Evolutionary conservation across 2,888 invertebrate genomes (phyloP), one percentile per base, ranked within the genome.

Genomic region (Macrostomum cliftonense): DNA sequence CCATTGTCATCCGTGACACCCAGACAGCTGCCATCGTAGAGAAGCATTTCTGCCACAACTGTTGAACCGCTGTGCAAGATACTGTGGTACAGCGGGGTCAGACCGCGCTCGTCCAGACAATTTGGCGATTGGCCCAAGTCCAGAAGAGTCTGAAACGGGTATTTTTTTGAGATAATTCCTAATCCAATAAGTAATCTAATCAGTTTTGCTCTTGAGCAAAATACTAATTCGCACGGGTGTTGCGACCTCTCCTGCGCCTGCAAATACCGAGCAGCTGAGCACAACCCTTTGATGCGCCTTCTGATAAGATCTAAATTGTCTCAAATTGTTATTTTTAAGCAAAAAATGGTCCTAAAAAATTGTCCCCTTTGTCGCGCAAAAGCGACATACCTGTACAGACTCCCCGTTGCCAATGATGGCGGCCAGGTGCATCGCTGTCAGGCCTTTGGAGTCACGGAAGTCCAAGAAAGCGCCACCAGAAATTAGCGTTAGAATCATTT

Each of bases 381-480:
- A n/a, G n/a, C n/a, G n/a, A n/a, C n/a, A n/a, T n/a, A 69, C 69
- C 63, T 66, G 64, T 28, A 70, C 55, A n/a, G 70, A 65, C 36
- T 61, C 60, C 36, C 54, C 52, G 52, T 65, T 68, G 28, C 64
- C 65, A 1, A 63, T 57, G 40, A 70, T 61, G 36, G 95, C 83
- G 1, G 95, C 88, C 52, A 84, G 78, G 69, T 97, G 97, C 75
- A 97, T 79, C 2, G 93, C 84, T 0, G 97, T 95, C 60, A 85
- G 79, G 1, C 65, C 63, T 64, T 88, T 87, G 12, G 19, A 38
- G 58, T 87, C 89, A 60, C 95, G 78, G 74, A 88, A 97, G 75
- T 97, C 97, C 56, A 97, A 73, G 54, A 95, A 77, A 2, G 95
- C 93, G 14, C 97, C 97, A 12, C 95, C 95, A 68, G 91, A 91